Evolutionary conservation across 2,113 vertebrate species (phyloP).

Genomic region (Chamaea fasciata): DNA sequence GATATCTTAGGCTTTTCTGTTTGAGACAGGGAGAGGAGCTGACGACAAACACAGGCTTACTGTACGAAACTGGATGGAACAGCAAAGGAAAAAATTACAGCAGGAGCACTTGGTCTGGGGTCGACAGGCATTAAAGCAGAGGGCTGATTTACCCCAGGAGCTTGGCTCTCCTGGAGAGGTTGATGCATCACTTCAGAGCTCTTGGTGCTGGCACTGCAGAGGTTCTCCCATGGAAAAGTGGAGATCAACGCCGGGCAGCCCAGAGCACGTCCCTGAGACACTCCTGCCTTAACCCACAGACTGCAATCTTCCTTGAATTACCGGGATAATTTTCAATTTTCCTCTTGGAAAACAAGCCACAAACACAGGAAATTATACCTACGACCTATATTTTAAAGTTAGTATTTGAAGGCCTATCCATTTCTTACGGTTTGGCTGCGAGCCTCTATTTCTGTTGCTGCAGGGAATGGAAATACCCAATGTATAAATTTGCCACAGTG

Average conservation of each 20-base stretch:
- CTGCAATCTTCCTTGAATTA: not conserved
- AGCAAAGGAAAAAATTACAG: not conserved
- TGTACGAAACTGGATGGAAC: not conserved
- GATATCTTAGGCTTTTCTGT: not conserved
- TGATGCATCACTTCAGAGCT: not conserved
- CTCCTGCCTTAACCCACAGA: not conserved
- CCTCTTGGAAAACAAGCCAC: not conserved
- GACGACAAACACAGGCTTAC: not conserved
- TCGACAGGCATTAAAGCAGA: not conserved
- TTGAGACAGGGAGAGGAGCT: not conserved
- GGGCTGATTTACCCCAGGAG: not conserved
- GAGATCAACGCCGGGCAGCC: rapidly evolving
- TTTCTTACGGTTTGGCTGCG: not conserved
- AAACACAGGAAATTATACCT: not conserved
- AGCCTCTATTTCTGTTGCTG: not conserved
- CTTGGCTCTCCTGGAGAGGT: not conserved
- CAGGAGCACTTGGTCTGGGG: not conserved
- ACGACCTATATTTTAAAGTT: not conserved
- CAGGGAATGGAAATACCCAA: not conserved
- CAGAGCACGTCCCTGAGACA: rapidly evolving
- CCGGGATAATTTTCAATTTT: not conserved
- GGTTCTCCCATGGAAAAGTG: not conserved
- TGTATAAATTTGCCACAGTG: not conserved
- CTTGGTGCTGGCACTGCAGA: not conserved
- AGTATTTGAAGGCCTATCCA: not conserved